Evolutionary conservation across 2,113 vertebrate genomes (phyloP), one percentile per base, ranked within the genome.

Genomic region (Misgurnus anguillicaudatus): DNA sequence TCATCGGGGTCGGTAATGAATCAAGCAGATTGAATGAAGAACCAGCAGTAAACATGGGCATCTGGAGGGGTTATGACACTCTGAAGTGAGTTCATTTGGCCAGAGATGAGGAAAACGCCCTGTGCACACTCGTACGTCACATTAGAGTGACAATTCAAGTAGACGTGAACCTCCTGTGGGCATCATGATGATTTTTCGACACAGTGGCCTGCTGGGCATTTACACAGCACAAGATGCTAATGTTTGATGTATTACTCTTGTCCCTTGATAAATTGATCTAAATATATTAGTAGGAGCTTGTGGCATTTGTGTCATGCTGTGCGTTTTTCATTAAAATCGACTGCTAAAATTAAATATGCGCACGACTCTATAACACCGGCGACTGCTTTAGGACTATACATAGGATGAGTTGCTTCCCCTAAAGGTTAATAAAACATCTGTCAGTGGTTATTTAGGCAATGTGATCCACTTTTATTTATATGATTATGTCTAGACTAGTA

Each of bases 61-160:
- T 80, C 78, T 77, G 47, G 65, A 76, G 21, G 71, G 72, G 48
- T 67, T 72, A 39, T 75, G 79, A 75, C 79, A 79, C 70, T 62
- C 48, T 4, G 21, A 77, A 62, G 66, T 75, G 17, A 21, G 45
- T 69, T 66, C 17, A 77, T 42, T 47, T 85, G 83, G 71, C 73
- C 61, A 70, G 81, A 75, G 83, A 81, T 41, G 38, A 72, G 68
- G 67, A 80, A 85, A 84, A 75, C 74, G 66, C 78, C 70, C 77
- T 76, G 36, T 57, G 48, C 79, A 82, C 80, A 73, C 63, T 51
- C 69, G 77, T 66, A 73, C 65, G 55, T 82, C 83, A 85, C 87
- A 88, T 88, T 79, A 88, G 64, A 84, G 66, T 73, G 84, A 87
- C 86, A 79, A 74, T 66, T 81, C 83, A 62, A 79, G 85, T 77